These are phyloP conservation scores for Tetragonula clypearis DNA, from an alignment of 1,140 invertebrate genomes.

Conservation along the genomic window DNA sequence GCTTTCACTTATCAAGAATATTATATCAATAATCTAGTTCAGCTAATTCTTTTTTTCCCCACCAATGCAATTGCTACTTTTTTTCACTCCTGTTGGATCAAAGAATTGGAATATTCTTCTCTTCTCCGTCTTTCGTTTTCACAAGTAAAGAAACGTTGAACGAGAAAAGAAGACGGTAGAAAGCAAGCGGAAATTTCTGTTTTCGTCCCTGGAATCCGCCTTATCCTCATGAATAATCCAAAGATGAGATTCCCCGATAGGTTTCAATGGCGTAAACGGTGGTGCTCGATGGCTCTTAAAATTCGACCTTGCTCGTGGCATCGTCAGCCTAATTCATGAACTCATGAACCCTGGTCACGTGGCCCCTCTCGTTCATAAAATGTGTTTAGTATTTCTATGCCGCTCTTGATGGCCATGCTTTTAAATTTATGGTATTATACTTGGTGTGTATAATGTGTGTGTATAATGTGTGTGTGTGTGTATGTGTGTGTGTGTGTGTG, in stretches of 20 bases:
- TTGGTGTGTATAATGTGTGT: not conserved
- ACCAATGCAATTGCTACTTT: not conserved
- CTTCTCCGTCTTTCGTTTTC: not conserved
- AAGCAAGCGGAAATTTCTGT: not conserved
- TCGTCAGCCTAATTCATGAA: slow-evolving; percentile 42
- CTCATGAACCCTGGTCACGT: slow-evolving; percentile 46
- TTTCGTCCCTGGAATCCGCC: not conserved
- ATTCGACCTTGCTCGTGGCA: slow-evolving; percentile 16
- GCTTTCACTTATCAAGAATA: no score
- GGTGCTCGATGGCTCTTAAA: slow-evolving; percentile 16
- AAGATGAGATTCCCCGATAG: not conserved
- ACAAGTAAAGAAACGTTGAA: not conserved
- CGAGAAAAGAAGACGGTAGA: no score
- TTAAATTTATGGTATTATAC: slow-evolving; percentile 40
- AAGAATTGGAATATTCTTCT: not conserved
- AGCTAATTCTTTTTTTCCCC: not conserved
- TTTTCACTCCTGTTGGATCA: not conserved
- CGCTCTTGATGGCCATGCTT: slow-evolving; percentile 19
- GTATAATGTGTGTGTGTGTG: not conserved
- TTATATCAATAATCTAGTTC: not conserved
- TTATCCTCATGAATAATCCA: not conserved
- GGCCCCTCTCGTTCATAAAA: slow-evolving; percentile 49
- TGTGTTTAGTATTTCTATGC: slow-evolving; percentile 46
- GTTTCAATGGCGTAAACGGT: not conserved
- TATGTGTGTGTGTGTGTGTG: not conserved